Percentiles rank a stretch among this genome's conserved stretches.
phyloP scores from a whole-genome alignment of 2,888 invertebrate genomes.

The Liodrosophila aerea region DNA sequence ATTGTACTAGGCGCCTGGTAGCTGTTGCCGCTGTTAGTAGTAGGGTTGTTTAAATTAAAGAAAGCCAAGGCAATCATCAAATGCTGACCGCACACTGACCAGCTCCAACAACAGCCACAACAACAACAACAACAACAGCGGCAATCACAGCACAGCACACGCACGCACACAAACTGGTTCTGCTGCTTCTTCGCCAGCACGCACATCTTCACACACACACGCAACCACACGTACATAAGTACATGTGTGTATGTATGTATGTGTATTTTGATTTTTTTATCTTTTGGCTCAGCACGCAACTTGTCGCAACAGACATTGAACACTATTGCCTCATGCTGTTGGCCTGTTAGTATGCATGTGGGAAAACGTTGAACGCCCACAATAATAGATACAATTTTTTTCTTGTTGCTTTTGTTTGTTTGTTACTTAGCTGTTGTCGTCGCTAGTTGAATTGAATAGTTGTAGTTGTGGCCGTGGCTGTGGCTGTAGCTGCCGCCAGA shows the following conservation, averaged over 20 bases:
- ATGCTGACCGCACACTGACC: conserved; percentile 63
- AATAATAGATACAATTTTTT: conserved; percentile 69
- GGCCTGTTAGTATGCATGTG: conserved; percentile 78
- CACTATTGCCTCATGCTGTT: conserved; percentile 46
- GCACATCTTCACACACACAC: conserved; percentile 33
- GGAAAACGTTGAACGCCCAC: conserved; percentile 82
- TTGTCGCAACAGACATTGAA: not conserved
- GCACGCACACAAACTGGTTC: conserved; percentile 59
- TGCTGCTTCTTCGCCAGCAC: conserved; percentile 3
- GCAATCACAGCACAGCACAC: conserved; percentile 7
- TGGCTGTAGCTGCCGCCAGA: conserved; percentile 30
- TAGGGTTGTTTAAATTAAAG: conserved; percentile 39
- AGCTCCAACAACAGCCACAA: conserved; percentile 19
- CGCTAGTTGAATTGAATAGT: too few relatives aligned
- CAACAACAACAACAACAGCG: conserved; percentile 6
- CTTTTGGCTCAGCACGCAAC: conserved; percentile 39
- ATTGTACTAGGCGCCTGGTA: conserved; percentile 42
- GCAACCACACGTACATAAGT: conserved; percentile 14
- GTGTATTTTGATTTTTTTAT: conserved; percentile 42
- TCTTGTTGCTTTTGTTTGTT: conserved; percentile 31
- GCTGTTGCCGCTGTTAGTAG: conserved; percentile 34
- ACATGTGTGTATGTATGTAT: conserved; percentile 3
- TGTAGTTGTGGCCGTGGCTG: conserved; percentile 8
- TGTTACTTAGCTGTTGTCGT: conserved; percentile 28
- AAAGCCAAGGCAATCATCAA: conserved; percentile 66